A percentile compares a stretch with the other conserved stretches of the same genome.
These are phyloP conservation scores for Epistrophella euchroma DNA, from an alignment of 2,888 invertebrate species.

Conservation along the genomic window DNA sequence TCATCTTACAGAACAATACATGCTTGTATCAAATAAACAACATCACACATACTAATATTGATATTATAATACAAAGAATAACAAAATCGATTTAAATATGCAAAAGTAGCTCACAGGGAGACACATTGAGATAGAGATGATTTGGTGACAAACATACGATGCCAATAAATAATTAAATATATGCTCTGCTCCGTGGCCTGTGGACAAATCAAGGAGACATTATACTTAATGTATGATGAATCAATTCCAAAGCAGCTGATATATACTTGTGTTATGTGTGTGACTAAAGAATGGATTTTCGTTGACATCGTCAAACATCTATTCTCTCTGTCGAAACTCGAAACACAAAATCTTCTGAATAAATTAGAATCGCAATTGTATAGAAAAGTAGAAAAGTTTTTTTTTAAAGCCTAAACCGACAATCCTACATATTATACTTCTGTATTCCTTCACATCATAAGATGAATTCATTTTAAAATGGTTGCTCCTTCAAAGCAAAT, in stretches of 20 bases:
- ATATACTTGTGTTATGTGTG: neutral
- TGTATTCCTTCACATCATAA: neutral
- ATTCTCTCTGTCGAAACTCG: neutral
- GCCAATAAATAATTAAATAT: slow-evolving; percentile 54
- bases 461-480: neutral
- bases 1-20: neutral
- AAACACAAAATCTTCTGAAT: slow-evolving; percentile 32
- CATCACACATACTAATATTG: neutral
- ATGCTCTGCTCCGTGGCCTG: neutral
- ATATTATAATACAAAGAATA: slow-evolving; percentile 18
- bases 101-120: slow-evolving; percentile 19
- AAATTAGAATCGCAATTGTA: slow-evolving; percentile 27
- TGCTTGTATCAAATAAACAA: neutral
- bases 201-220: neutral
- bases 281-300: slow-evolving; percentile 30
- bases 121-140: slow-evolving; percentile 12
- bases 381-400: neutral
- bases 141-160: slow-evolving; percentile 4
- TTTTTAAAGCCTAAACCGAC: neutral
- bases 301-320: slow-evolving; percentile 25
- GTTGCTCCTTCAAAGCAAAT: neutral
- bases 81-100: slow-evolving; percentile 48
- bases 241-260: slow-evolving; percentile 35
- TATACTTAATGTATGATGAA: no score
- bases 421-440: neutral